Conservation (phyloP, 2,113 vertebrate genomes). For the Corythaeola cristata region DNA sequence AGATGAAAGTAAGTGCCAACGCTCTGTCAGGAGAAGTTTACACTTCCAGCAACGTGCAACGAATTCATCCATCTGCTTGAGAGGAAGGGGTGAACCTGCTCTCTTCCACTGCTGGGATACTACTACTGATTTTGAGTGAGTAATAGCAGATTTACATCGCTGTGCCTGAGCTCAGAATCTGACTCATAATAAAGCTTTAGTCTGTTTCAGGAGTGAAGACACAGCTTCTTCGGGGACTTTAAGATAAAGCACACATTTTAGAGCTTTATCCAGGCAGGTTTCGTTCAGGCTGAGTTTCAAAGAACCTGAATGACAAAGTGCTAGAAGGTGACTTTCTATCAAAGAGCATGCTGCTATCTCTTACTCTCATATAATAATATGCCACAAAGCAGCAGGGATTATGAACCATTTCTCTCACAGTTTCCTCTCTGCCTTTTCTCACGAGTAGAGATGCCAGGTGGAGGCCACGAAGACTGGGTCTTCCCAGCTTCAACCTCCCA, state of each 20-base stretch:
- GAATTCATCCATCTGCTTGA: neutral
- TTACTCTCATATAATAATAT: neutral
- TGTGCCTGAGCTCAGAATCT: neutral
- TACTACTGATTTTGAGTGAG: neutral
- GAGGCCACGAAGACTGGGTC: neutral
- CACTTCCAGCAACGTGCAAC: neutral
- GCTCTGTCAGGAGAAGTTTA: neutral
- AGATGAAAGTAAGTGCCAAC: neutral
- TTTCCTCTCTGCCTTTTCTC: neutral
- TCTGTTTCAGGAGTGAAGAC: neutral
- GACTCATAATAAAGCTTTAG: neutral
- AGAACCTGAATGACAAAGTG: neutral
- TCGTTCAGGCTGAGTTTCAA: neutral
- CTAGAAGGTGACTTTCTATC: constrained; percentile 1
- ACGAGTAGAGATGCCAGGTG: neutral
- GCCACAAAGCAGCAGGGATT: neutral
- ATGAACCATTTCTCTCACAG: neutral
- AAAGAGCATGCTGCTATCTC: neutral
- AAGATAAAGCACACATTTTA: neutral
- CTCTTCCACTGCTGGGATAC: neutral
- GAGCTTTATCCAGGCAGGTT: constrained; percentile 20
- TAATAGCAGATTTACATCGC: neutral
- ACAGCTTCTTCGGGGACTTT: neutral
- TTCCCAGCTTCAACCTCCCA: neutral
- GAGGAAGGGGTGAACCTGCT: neutral